These are phyloP conservation scores for Caenorhabditis imperialis DNA, from an alignment of 2,888 invertebrate species.

Conservation along the genomic window DNA sequence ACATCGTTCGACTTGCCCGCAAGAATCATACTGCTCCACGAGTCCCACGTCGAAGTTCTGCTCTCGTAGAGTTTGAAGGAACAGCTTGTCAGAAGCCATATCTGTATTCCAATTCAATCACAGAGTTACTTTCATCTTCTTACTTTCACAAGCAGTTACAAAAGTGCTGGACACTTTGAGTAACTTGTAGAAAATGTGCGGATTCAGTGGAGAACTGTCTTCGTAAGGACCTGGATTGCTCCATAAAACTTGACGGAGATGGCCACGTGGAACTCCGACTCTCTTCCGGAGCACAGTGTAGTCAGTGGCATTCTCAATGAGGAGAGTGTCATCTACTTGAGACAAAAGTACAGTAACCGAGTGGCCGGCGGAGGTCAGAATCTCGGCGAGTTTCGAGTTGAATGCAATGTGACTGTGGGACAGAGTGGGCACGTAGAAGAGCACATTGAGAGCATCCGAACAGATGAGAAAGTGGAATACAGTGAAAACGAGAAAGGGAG, in stretches of 20 bases:
- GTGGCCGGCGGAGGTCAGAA: constrained; percentile 62
- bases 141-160: constrained; percentile 61
- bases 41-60: constrained; percentile 69
- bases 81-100: constrained; percentile 45
- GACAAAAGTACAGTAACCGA: constrained; percentile 62
- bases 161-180: constrained; percentile 67
- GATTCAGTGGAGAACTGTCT: constrained; percentile 72
- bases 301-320: constrained; percentile 22
- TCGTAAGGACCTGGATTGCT: constrained; percentile 73
- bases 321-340: constrained; percentile 54
- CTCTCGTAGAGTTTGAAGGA: constrained; percentile 42
- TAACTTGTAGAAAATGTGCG: constrained; percentile 68
- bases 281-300: constrained; percentile 52
- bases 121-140: not conserved
- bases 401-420: constrained; percentile 74
- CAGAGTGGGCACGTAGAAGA: constrained; percentile 73
- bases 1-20: constrained; percentile 32
- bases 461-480: not conserved
- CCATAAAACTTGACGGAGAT: constrained; percentile 68
- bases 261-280: constrained; percentile 55
- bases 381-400: constrained; percentile 69
- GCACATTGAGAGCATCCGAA: constrained; percentile 50
- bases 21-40: constrained; percentile 74
- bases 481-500: not conserved
- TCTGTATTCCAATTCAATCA: constrained; percentile 27